These are phyloP conservation scores for Tapera naevia DNA, from an alignment of 2,797 vertebrate genomes.

Conservation along the genomic window DNA sequence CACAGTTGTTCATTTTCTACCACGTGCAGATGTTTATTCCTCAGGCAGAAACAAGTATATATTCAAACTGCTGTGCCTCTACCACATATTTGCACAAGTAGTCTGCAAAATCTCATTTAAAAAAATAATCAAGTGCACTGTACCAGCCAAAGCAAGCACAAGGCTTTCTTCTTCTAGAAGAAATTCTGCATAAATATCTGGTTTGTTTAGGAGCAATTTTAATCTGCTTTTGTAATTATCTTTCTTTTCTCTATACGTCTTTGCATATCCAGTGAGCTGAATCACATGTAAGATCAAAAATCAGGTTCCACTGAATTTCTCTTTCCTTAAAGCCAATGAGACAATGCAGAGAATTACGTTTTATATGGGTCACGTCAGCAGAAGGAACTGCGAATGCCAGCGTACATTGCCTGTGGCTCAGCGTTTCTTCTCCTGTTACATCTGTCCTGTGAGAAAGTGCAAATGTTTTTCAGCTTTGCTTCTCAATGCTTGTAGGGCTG, in stretches of 20 bases:
- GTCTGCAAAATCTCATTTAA: background rate
- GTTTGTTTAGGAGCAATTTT: background rate
- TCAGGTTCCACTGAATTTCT: background rate
- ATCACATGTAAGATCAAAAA: background rate
- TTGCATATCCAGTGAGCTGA: background rate
- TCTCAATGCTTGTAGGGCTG: rapidly evolving
- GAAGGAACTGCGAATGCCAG: background rate
- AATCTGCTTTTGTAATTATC: background rate
- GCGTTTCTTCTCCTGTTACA: background rate
- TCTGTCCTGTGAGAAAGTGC: background rate
- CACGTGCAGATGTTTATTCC: background rate
- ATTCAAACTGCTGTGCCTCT: background rate
- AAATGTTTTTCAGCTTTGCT: background rate
- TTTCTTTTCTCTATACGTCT: background rate
- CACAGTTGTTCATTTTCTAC: background rate
- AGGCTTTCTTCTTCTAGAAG: background rate
- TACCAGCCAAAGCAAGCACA: background rate
- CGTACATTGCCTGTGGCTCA: rapidly evolving
- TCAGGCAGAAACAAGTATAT: background rate
- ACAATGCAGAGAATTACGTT: background rate
- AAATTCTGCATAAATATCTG: background rate
- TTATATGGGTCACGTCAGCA: background rate
- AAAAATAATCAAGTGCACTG: background rate
- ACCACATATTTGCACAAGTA: background rate
- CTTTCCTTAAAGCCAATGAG: background rate